phyloP scores from a whole-genome alignment of 92 coral and sea anemone genomes.

The Actinostola sp. region DNA sequence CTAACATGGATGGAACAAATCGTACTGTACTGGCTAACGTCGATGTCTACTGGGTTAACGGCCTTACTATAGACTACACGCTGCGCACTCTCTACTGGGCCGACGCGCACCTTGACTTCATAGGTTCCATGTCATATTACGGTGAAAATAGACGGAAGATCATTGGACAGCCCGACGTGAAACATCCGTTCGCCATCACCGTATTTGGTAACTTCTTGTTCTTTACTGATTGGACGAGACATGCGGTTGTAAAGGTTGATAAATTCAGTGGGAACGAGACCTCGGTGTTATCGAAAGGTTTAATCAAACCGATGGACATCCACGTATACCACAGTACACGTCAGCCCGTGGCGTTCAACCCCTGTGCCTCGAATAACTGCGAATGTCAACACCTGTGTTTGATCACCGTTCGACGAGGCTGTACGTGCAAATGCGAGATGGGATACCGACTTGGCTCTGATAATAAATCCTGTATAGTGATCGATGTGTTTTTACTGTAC shows the following conservation, averaged over 20 bases:
- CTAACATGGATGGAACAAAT: slow-evolving; percentile 88
- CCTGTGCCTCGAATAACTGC: slow-evolving; percentile 66
- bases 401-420: slow-evolving; percentile 55
- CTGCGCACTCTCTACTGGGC: slow-evolving; percentile 84
- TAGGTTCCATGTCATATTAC: slow-evolving; percentile 72
- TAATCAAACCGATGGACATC: slow-evolving; percentile 84
- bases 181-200: slow-evolving; percentile 89
- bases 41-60: slow-evolving; percentile 78
- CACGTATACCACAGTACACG: slow-evolving; percentile 81
- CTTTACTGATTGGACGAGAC: slow-evolving; percentile 87
- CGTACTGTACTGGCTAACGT: slow-evolving; percentile 49
- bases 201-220: slow-evolving; percentile 67
- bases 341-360: slow-evolving; percentile 73
- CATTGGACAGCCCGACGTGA: slow-evolving; percentile 65
- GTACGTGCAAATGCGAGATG: slow-evolving; percentile 77
- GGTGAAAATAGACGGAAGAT: slow-evolving; percentile 62
- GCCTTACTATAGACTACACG: slow-evolving; percentile 87
- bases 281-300: slow-evolving; percentile 27
- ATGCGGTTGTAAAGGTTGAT: slow-evolving; percentile 76
- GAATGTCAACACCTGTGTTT: slow-evolving; percentile 82
- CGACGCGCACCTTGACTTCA: slow-evolving; percentile 66
- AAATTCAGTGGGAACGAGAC: slow-evolving; percentile 70
- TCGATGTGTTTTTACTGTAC: slow-evolving; percentile 67
- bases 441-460: slow-evolving; percentile 66
- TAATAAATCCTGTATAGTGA: slow-evolving; percentile 55